Conservation (phyloP, 2,888 invertebrate species). For the Aspidiotus rigidus region DNA sequence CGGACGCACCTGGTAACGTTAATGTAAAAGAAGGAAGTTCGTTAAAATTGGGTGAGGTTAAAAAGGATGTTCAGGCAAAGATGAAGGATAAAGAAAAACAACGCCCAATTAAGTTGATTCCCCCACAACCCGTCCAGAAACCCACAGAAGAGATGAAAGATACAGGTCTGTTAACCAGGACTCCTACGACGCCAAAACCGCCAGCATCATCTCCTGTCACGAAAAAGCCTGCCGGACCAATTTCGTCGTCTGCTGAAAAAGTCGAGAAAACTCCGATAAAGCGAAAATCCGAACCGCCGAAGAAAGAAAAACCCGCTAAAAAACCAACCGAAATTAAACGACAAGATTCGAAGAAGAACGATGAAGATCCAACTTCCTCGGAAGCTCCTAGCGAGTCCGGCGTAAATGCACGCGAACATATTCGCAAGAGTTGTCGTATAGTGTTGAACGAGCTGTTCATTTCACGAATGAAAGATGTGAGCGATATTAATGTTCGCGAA, state of each 20-base stretch:
- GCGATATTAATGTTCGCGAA: slow-evolving; percentile 45
- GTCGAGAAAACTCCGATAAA: slow-evolving; percentile 1
- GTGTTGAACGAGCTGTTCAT: slow-evolving; percentile 57
- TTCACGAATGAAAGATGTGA: slow-evolving; percentile 50
- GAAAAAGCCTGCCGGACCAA: background rate
- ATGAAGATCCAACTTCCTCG: background rate
- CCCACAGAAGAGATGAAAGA: background rate
- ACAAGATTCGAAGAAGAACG: slow-evolving; percentile 14
- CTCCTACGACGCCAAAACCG: background rate
- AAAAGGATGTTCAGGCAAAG: background rate
- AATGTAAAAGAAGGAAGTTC: background rate
- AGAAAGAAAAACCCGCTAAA: slow-evolving; percentile 23
- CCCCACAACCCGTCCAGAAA: slow-evolving; percentile 11
- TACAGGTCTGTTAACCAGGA: too few species aligned
- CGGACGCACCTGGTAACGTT: background rate
- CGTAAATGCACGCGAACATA: slow-evolving; percentile 48
- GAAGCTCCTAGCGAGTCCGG: slow-evolving; percentile 21
- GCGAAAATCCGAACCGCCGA: slow-evolving; percentile 9
- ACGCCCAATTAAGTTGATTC: slow-evolving; percentile 22
- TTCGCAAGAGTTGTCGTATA: slow-evolving; percentile 73
- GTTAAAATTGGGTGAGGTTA: background rate
- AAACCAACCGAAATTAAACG: slow-evolving; percentile 29
- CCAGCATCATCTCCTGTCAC: background rate
- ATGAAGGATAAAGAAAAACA: slow-evolving; percentile 12
- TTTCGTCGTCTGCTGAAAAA: background rate